Evolutionary conservation across 2,797 vertebrate genomes (phyloP), one percentile per base, ranked within the genome.

Genomic region (Chaetophractus vellerosus): DNA sequence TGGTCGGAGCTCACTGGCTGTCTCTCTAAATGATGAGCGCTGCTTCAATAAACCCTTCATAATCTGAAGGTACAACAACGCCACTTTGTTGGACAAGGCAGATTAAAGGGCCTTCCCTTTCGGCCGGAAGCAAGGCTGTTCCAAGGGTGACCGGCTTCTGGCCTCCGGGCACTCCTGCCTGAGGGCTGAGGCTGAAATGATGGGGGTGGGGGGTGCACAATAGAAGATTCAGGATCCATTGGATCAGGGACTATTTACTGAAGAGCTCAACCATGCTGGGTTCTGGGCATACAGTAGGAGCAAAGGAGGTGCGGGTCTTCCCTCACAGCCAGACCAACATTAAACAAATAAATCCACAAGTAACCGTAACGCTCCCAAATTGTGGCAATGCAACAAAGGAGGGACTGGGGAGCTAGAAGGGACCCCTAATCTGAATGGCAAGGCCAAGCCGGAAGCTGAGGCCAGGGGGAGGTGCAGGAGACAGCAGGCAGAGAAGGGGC

Each of bases 31-130:
- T 95, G 96, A 98, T 98, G 98, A 98, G 98, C 97, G 64, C 98
- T 59, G 97, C 98, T 98, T 98, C 98, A 98, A 97, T 98, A 98
- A 98, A 98, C 98, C 97, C 98, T 98, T 97, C 98, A 98, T 98
- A 98, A 98, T 98, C 98, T 97, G 84, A 98, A 98, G 98, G 98
- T 98, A 98, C 98, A 98, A 98, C 98, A 98, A 97, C 94, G 89
- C 96, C 97, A 97, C 98, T 98, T 98, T 96, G 98, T 98, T 97
- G 97, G 98, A 98, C 98, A 98, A 98, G 98, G 98, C 97, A 97
- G 98, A 98, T 98, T 98, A 98, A 98, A 98, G 97, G 98, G 38
- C 68, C 89, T 88, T 89, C 86, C 98, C 98, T 98, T 97, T 97
- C 97, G 52, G 97, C 97, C 88, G 71, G 97, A 98, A 98, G 98